phyloP scores from a whole-genome alignment of 2,888 invertebrate species.

The Acanthococcus lagerstroemiae region DNA sequence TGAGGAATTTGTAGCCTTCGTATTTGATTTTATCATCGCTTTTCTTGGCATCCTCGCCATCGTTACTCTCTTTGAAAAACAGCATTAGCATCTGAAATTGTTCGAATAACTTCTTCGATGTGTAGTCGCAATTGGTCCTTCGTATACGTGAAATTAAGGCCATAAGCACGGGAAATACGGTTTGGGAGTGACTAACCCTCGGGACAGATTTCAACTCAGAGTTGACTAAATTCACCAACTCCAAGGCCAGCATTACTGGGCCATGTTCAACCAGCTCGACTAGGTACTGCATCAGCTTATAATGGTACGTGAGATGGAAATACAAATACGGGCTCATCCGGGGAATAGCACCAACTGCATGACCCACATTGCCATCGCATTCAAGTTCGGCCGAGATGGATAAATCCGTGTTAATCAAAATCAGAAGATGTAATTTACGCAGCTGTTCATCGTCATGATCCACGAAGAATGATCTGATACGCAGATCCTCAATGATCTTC shows the following conservation, averaged over 20 bases:
- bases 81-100: neutral
- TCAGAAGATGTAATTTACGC: slow-evolving; percentile 4
- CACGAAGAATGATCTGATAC: neutral
- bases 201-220: neutral
- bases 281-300: neutral
- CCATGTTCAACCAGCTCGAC: neutral
- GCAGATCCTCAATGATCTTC: neutral
- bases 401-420: neutral
- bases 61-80: neutral
- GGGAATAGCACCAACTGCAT: slow-evolving; percentile 3
- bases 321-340: slow-evolving; percentile 6
- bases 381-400: neutral
- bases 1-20: slow-evolving; percentile 1
- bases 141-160: neutral
- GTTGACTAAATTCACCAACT: neutral
- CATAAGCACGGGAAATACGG: neutral
- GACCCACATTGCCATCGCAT: neutral
- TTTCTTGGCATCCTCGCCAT: neutral
- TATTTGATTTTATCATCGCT: no score
- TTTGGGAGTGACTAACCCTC: neutral
- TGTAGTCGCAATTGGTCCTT: neutral
- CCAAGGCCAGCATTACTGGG: neutral
- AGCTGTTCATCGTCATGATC: neutral
- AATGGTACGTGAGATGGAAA: neutral
- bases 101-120: neutral